A percentile compares a stretch with the other conserved stretches of the same genome.
These are phyloP conservation scores for Syngnathus rostellatus DNA, from an alignment of 2,797 vertebrate genomes.

Conservation along the genomic window DNA sequence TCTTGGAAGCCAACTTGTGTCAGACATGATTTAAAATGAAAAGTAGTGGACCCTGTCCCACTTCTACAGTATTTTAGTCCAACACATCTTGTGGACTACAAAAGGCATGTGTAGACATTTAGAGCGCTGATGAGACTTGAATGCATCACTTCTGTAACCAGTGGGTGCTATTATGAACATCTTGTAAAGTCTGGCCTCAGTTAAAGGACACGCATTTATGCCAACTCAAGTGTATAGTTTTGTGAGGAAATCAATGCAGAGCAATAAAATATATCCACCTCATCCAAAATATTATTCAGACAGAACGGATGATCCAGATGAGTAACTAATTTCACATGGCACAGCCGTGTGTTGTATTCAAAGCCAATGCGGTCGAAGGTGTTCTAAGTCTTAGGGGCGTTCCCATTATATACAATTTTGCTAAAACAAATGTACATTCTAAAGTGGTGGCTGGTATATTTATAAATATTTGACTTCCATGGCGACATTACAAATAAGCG, in stretches of 20 bases:
- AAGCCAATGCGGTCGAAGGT: too few relatives aligned
- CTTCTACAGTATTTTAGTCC: background rate
- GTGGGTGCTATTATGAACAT: background rate
- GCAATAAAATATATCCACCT: background rate
- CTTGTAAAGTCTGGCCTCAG: background rate
- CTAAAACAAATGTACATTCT: background rate
- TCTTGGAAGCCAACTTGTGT: background rate
- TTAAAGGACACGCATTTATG: background rate
- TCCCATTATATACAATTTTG: background rate
- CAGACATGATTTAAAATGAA: background rate
- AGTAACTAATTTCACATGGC: background rate
- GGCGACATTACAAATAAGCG: slow-evolving; percentile 5
- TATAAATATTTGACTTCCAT: slow-evolving; percentile 14
- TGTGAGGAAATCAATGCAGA: background rate
- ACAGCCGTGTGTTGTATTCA: background rate
- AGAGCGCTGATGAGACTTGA: background rate
- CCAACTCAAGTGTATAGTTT: background rate
- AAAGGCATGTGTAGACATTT: background rate
- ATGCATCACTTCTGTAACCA: background rate
- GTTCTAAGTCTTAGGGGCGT: too few relatives aligned
- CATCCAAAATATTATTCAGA: background rate
- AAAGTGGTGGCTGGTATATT: slow-evolving; percentile 9
- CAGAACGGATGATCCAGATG: background rate
- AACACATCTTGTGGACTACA: background rate
- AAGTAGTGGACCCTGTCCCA: background rate